A percentile compares a stretch with the other conserved stretches of the same genome.
Conservation (phyloP, 2,888 invertebrate genomes). For the Steinernema hermaphroditum region DNA sequence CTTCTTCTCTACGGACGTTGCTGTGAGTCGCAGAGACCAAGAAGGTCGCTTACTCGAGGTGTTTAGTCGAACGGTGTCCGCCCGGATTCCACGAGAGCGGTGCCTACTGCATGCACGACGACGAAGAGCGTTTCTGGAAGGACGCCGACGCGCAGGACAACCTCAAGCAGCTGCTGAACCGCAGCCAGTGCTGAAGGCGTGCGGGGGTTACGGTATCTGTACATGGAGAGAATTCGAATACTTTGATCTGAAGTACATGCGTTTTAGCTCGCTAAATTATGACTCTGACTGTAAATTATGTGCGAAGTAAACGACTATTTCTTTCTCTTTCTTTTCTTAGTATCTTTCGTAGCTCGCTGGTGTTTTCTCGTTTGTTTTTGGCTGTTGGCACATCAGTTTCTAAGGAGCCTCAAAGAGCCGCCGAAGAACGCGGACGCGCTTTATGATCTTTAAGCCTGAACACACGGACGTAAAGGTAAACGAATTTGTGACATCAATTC, state of each 20-base stretch:
- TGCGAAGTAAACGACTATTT: neutral
- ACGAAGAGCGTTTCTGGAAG: conserved; percentile 62
- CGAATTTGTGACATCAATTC: too few species aligned
- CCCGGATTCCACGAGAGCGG: conserved; percentile 60
- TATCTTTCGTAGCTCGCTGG: too few species aligned
- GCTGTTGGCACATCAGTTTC: too few species aligned
- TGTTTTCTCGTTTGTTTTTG: too few species aligned
- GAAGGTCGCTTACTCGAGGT: neutral
- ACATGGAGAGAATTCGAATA: neutral
- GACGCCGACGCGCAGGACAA: conserved; percentile 57
- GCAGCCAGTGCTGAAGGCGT: conserved; percentile 51
- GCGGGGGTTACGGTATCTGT: conserved; percentile 4
- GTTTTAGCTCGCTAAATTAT: conserved; percentile 13
- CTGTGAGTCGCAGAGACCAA: conserved; percentile 46
- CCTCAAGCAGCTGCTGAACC: conserved; percentile 55
- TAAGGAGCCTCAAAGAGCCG: too few species aligned
- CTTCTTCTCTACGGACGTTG: conserved; percentile 62
- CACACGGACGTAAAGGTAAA: too few species aligned
- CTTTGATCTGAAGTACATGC: conserved; percentile 12
- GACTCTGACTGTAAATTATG: neutral
- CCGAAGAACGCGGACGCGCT: too few species aligned
- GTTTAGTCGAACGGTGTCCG: conserved; percentile 61
- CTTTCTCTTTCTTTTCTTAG: neutral
- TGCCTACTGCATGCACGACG: conserved; percentile 60
- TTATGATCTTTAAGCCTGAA: too few species aligned